A percentile compares a stretch with the other conserved stretches of the same genome.
Evolutionary conservation across 2,888 invertebrate genomes (phyloP).

Genomic region (Pyrrhia umbra): DNA sequence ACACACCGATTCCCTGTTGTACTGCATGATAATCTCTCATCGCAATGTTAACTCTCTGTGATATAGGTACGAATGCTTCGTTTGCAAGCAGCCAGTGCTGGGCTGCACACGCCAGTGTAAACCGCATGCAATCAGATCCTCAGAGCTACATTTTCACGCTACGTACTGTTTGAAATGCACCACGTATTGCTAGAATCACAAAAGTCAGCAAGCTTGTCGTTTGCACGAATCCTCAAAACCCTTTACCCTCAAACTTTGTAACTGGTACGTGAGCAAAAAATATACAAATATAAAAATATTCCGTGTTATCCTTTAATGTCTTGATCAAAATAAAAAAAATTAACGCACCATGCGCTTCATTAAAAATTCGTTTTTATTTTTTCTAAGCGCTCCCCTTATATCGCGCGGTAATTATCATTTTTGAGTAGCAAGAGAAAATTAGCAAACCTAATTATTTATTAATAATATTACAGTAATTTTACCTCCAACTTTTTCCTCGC

Average conservation of each 20-base stretch:
- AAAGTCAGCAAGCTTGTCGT: slow-evolving; percentile 18
- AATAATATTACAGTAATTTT: slow-evolving; percentile 32
- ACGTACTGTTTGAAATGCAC: slow-evolving; percentile 28
- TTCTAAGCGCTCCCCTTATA: slow-evolving; percentile 44
- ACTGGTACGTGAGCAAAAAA: slow-evolving; percentile 23
- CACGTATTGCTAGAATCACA: slow-evolving; percentile 21
- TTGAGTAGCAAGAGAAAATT: slow-evolving; percentile 58
- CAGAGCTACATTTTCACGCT: slow-evolving; percentile 11
- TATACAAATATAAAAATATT: slow-evolving; percentile 16
- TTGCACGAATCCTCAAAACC: slow-evolving; percentile 18
- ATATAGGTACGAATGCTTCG: slow-evolving; percentile 28
- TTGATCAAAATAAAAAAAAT: slow-evolving; percentile 42
- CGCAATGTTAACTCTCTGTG: not conserved
- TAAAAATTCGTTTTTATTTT: slow-evolving; percentile 58
- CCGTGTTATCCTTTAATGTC: slow-evolving; percentile 50
- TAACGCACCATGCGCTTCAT: slow-evolving; percentile 33
- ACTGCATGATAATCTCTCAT: slow-evolving; percentile 50
- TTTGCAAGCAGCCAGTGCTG: slow-evolving; percentile 24
- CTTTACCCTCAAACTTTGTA: slow-evolving; percentile 26
- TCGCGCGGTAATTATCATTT: slow-evolving; percentile 63
- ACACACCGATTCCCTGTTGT: slow-evolving; percentile 21
- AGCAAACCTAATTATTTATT: slow-evolving; percentile 53
- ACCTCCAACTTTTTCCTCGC: not conserved
- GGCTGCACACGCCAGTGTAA: slow-evolving; percentile 12
- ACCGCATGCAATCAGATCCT: slow-evolving; percentile 40